Conservation (phyloP, 2,113 vertebrate species). For the Rhineura floridana region DNA sequence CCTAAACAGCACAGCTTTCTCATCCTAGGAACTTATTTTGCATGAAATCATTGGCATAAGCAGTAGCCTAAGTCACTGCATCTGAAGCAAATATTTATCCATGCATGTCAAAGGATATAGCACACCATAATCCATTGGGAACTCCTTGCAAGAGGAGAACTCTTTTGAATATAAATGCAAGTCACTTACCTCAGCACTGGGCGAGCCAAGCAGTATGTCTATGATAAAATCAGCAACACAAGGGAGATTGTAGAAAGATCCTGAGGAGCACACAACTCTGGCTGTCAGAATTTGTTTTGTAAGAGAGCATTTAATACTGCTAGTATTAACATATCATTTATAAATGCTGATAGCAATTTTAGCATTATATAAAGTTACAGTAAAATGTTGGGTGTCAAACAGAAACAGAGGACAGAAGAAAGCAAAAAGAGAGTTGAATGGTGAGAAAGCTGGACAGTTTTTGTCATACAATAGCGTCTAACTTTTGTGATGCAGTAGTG, state of each 20-base stretch:
- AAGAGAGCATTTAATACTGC: not conserved
- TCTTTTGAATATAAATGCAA: constrained; percentile 18
- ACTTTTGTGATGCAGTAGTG: not conserved
- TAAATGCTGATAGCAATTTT: not conserved
- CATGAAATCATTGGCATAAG: not conserved
- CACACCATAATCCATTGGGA: too few species aligned
- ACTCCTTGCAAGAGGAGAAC: not conserved
- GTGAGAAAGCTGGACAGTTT: not conserved
- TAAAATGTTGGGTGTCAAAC: not conserved
- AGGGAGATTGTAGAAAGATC: constrained; percentile 93
- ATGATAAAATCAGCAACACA: constrained; percentile 97
- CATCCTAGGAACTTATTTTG: not conserved
- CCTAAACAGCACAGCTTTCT: not conserved
- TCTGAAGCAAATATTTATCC: not conserved
- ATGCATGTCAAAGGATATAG: not conserved
- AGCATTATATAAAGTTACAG: not conserved
- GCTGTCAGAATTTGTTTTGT: not conserved
- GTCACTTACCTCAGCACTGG: constrained; percentile 90
- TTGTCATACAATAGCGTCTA: not conserved
- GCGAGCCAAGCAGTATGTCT: constrained; percentile 94
- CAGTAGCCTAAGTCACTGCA: not conserved
- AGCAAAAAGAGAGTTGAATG: not conserved
- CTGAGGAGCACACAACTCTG: constrained; percentile 68
- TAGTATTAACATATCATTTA: not conserved
- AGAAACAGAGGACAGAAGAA: not conserved